Conservation (phyloP, 2,797 vertebrate species). For the Naso thynnoides region DNA sequence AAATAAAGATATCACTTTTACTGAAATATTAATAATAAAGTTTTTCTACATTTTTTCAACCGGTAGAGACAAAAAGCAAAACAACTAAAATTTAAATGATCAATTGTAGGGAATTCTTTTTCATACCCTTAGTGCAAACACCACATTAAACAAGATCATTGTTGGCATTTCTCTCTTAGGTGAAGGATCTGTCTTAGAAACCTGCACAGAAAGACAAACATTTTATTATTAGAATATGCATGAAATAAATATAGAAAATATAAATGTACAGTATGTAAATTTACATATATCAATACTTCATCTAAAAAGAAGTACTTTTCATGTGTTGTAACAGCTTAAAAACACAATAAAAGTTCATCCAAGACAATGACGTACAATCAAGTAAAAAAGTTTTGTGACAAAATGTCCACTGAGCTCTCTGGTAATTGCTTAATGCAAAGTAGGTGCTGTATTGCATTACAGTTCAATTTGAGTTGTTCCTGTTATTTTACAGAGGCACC, state of each 20-base stretch:
- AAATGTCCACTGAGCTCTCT: neutral
- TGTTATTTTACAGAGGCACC: neutral
- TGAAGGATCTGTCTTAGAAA: conserved; percentile 96
- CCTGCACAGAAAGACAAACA: conserved; percentile 78
- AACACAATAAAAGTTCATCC: no score
- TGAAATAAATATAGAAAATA: neutral
- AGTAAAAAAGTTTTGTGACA: no score
- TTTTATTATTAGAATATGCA: neutral
- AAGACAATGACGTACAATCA: no score
- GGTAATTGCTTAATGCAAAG: neutral
- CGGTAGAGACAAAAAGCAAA: neutral
- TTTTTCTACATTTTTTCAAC: neutral
- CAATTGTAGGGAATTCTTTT: conserved; percentile 2
- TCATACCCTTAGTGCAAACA: conserved; percentile 96
- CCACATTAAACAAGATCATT: conserved; percentile 98
- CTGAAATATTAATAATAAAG: neutral
- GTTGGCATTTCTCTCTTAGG: conserved; percentile 98
- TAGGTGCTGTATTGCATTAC: neutral
- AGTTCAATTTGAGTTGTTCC: neutral
- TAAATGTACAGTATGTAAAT: neutral
- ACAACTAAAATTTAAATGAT: neutral
- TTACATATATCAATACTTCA: neutral
- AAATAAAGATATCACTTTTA: neutral
- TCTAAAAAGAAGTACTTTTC: neutral
- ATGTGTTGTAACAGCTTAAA: no score